A percentile compares a stretch with the other conserved stretches of the same genome.
These are phyloP conservation scores for Campylorhamphus procurvoides DNA, from an alignment of 2,113 vertebrate genomes.

Conservation along the genomic window DNA sequence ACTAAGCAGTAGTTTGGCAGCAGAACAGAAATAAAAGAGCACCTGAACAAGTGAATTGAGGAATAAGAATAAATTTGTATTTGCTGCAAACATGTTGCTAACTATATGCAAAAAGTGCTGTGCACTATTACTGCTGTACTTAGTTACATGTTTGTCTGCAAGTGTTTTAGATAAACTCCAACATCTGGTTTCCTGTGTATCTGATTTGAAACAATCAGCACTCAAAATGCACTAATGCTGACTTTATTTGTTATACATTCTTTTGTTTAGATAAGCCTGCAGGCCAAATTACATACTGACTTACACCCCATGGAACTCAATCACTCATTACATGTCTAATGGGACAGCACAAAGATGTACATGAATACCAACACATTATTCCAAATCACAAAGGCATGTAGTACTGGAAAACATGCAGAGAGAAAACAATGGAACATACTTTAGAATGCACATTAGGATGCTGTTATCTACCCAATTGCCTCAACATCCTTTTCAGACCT, in stretches of 20 bases:
- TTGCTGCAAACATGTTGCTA: neutral
- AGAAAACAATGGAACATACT: neutral
- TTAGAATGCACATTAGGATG: neutral
- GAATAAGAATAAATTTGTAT: neutral
- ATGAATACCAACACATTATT: neutral
- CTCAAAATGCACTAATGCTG: constrained; percentile 14
- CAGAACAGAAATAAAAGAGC: neutral
- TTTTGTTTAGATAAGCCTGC: constrained; percentile 33
- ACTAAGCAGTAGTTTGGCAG: neutral
- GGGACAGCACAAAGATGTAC: neutral
- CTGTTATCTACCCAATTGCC: constrained; percentile 58
- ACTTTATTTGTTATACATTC: constrained; percentile 29
- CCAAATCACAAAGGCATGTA: neutral
- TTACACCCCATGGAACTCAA: neutral
- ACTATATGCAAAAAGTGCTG: neutral
- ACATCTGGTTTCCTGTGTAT: constrained; percentile 24
- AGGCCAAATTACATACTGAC: neutral
- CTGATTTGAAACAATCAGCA: constrained; percentile 37
- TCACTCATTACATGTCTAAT: neutral
- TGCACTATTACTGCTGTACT: neutral
- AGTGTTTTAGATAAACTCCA: constrained; percentile 40
- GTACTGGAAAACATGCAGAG: neutral
- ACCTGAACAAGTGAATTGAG: neutral
- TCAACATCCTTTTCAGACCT: constrained; percentile 69
- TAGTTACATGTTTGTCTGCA: neutral